Evolutionary conservation across 2,113 vertebrate genomes (phyloP).

Genomic region (Ailuropoda melanoleuca): DNA sequence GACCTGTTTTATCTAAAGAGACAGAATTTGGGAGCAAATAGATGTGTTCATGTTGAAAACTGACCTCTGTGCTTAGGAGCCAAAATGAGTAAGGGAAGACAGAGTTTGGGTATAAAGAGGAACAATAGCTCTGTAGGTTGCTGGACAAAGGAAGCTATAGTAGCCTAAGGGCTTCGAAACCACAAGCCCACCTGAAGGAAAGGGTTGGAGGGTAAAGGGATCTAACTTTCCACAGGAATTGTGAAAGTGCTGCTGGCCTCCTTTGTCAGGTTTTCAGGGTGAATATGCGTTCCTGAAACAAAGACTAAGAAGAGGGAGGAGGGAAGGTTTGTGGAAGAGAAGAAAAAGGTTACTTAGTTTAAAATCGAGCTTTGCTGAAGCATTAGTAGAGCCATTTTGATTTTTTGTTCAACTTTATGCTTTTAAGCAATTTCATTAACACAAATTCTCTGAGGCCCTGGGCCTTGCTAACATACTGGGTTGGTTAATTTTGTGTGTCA

Average conservation of each 20-base stretch:
- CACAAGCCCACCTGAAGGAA: background rate
- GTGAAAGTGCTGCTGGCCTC: background rate
- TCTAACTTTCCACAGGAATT: background rate
- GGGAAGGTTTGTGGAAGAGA: background rate
- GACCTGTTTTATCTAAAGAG: background rate
- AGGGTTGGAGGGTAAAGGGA: background rate
- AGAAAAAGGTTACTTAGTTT: background rate
- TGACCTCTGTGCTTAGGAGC: background rate
- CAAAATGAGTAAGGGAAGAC: background rate
- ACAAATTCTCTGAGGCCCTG: background rate
- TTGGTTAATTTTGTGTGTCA: background rate
- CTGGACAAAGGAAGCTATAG: background rate
- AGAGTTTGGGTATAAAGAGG: background rate
- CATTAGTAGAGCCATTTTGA: background rate
- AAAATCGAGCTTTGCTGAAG: background rate
- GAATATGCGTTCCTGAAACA: background rate
- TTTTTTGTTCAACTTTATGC: background rate
- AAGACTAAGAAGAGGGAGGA: background rate
- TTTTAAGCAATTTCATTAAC: background rate
- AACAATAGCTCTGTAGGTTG: background rate
- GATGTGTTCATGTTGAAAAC: background rate
- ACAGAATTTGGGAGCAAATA: background rate
- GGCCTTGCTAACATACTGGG: background rate
- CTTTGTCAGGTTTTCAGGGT: background rate
- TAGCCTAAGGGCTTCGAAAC: background rate